Evolutionary conservation across 2,888 invertebrate species (phyloP), one percentile per base, ranked within the genome.

Genomic region (Conistra vaccinii): DNA sequence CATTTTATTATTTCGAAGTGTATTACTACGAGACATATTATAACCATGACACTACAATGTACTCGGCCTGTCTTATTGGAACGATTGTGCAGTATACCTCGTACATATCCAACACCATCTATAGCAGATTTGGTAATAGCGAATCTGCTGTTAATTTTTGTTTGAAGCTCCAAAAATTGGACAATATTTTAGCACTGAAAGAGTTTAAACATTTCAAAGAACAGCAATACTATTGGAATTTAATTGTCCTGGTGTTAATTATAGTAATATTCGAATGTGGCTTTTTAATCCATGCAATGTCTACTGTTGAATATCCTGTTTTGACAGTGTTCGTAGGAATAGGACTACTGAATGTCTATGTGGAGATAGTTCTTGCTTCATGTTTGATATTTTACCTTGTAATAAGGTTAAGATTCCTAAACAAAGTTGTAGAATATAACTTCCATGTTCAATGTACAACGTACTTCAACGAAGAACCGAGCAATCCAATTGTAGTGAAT

Each of bases 341-440:
- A 5, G 86, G 85, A 4, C 48, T 89, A 7, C n/a, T 81, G 69
- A 72, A 61, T 53, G 76, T 78, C 20, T 90, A 88, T 55, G 42
- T 90, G 48, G 92, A 92, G 45, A 48, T 85, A 12, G 4, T 88
- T 48, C 67, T 90, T 6, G 83, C 77, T 68, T 76, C 73, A 10
- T 79, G 76, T 51, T 79, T 90, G 48, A 77, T 92, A 10, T 84
- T 89, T 72, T 90, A 86, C 71, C 60, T 92, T 68, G 76, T 81
- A 12, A 45, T 86, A 45, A 87, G 90, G 3, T 69, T 89, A 26
- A 76, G 76, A 17, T 81, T 88, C 69, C 74, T 92, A n/a, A 79
- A 79, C 14, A 74, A 69, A 69, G 26, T 79, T 32, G n/a, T 78
- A n/a, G 51, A 58, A 48, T 73, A 73, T 26, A 73, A 79, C 53